These are phyloP conservation scores for Dendrolimus pini DNA, from an alignment of 2,888 invertebrate species.

Conservation along the genomic window DNA sequence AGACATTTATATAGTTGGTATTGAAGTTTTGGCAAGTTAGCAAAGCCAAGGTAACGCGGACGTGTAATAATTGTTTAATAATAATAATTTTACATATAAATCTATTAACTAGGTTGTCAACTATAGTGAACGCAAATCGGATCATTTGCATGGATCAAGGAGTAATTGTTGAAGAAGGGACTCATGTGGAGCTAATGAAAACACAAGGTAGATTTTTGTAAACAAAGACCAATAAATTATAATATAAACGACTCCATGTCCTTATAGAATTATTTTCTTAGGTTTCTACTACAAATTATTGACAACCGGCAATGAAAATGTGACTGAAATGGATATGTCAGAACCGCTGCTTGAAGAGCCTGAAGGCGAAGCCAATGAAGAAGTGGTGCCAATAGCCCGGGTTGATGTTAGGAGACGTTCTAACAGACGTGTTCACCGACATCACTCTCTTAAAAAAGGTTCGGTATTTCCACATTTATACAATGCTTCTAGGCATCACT, in stretches of 20 bases:
- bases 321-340: conserved; percentile 45
- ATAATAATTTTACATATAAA: too few relatives aligned
- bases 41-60: too few relatives aligned
- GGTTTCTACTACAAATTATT: conserved; percentile 78
- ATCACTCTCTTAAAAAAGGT: conserved; percentile 61
- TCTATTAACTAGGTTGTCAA: conserved; percentile 71
- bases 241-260: not conserved
- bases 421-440: conserved; percentile 45
- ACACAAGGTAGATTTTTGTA: conserved; percentile 63
- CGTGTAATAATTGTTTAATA: too few relatives aligned
- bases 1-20: too few relatives aligned
- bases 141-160: conserved; percentile 86
- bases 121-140: conserved; percentile 82
- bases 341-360: conserved; percentile 48
- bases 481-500: too few relatives aligned
- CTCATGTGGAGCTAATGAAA: conserved; percentile 83
- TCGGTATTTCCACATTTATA: not conserved
- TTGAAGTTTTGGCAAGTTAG: too few relatives aligned
- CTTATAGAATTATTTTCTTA: not conserved
- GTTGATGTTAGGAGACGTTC: conserved; percentile 52
- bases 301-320: conserved; percentile 74
- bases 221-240: not conserved
- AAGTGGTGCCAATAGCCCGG: conserved; percentile 30
- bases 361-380: conserved; percentile 32
- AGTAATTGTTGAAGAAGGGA: conserved; percentile 83